A percentile compares a stretch with the other conserved stretches of the same genome.
Conservation (phyloP, 2,797 vertebrate genomes). For the Enteromius afrohamiltoni region DNA sequence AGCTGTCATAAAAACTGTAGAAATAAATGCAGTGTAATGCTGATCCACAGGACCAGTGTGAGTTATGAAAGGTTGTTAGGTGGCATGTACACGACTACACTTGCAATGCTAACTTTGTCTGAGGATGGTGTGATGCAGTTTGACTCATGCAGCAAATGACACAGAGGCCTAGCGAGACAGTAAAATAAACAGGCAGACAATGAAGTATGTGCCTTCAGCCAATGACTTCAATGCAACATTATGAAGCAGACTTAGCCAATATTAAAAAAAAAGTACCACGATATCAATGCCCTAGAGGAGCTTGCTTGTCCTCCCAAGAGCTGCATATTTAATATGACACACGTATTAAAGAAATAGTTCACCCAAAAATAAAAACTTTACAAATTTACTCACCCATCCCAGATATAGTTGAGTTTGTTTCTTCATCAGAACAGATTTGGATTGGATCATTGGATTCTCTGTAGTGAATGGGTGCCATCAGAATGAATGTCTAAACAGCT, state of each 20-base stretch:
- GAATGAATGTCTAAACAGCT: background rate
- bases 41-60: constrained; percentile 10
- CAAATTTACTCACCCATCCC: too few relatives aligned
- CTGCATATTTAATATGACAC: background rate
- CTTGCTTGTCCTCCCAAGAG: background rate
- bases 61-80: background rate
- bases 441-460: background rate
- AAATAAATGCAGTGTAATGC: background rate
- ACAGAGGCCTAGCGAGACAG: background rate
- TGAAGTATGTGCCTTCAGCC: background rate
- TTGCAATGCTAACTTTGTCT: background rate
- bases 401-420: background rate
- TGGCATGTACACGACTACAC: background rate
- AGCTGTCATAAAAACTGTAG: background rate
- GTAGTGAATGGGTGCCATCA: background rate
- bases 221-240: background rate
- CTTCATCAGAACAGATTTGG: too few relatives aligned
- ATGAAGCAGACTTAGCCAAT: background rate
- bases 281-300: background rate
- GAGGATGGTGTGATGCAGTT: background rate
- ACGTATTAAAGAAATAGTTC: background rate
- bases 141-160: background rate
- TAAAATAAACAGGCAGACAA: background rate
- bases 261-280: background rate
- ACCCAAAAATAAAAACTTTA: background rate